Conservation (phyloP, 1,140 invertebrate species). For the Drosophila pallidifrons region DNA sequence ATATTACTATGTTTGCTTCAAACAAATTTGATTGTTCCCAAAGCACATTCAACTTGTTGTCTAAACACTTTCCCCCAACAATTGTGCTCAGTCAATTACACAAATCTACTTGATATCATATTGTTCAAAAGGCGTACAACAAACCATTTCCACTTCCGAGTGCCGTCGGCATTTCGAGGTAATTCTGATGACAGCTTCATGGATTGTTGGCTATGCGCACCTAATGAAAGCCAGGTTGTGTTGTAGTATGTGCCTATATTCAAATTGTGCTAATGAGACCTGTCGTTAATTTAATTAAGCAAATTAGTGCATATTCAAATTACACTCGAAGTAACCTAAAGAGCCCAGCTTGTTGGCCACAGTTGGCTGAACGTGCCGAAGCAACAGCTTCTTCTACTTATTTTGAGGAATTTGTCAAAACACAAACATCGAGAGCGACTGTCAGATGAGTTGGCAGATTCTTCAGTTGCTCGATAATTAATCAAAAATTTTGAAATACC, state of each 20-base stretch:
- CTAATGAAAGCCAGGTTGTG: constrained; percentile 17
- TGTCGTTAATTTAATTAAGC: constrained; percentile 43
- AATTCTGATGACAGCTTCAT: constrained; percentile 22
- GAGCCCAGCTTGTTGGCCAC: constrained; percentile 1
- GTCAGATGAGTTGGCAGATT: constrained; percentile 38
- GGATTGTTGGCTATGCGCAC: constrained; percentile 1
- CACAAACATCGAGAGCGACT: constrained; percentile 1
- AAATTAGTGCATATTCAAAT: constrained; percentile 49
- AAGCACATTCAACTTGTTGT: too few relatives aligned
- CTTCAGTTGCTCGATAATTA: constrained; percentile 13
- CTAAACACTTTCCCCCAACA: too few relatives aligned
- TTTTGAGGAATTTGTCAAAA: constrained; percentile 25
- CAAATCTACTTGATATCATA: neutral
- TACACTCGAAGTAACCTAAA: constrained; percentile 18
- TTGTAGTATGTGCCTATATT: constrained; percentile 30
- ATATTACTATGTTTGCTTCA: too few relatives aligned
- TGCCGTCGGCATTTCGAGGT: constrained; percentile 16
- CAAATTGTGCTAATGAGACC: constrained; percentile 38
- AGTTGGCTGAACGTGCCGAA: constrained; percentile 1
- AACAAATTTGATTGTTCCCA: too few relatives aligned
- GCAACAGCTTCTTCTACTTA: neutral
- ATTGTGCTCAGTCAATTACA: neutral
- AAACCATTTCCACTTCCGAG: neutral
- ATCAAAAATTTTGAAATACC: constrained; percentile 28
- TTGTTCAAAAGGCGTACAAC: neutral